Conservation (phyloP, 2,888 invertebrate species). For the Chromoteleia sp. region DNA sequence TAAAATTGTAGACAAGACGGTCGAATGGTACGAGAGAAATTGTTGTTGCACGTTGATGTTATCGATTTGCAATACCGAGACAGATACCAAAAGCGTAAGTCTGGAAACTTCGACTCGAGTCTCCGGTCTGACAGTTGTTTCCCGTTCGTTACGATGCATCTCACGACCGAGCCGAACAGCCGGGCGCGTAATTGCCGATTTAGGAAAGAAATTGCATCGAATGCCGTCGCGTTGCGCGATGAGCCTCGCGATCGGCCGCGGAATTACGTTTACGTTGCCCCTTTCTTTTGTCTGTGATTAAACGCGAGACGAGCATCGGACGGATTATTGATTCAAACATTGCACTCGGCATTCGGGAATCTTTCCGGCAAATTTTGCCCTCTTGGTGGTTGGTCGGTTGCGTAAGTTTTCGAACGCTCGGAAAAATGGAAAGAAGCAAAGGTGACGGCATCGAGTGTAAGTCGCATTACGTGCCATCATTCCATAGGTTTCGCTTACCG, state of each 20-base stretch:
- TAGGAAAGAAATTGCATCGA: conserved; percentile 26
- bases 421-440: conserved; percentile 6
- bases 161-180: not conserved
- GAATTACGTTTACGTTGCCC: conserved; percentile 10
- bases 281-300: conserved; percentile 26
- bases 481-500: conserved; percentile 67
- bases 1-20: conserved; percentile 31
- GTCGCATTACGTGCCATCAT: conserved; percentile 60
- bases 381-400: not conserved
- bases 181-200: not conserved
- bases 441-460: conserved; percentile 40
- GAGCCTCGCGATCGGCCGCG: not conserved
- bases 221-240: conserved; percentile 3
- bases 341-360: too few relatives aligned
- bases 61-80: conserved; percentile 61
- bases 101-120: conserved; percentile 59
- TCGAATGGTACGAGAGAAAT: conserved; percentile 21
- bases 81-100: conserved; percentile 59
- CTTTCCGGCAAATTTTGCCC: not conserved
- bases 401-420: not conserved
- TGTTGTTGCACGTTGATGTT: conserved; percentile 43
- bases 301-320: not conserved
- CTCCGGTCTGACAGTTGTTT: conserved; percentile 44
- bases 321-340: too few relatives aligned
- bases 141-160: conserved; percentile 11